Evolutionary conservation across 2,888 invertebrate genomes (phyloP).

Genomic region (Brassicogethes aeneus): DNA sequence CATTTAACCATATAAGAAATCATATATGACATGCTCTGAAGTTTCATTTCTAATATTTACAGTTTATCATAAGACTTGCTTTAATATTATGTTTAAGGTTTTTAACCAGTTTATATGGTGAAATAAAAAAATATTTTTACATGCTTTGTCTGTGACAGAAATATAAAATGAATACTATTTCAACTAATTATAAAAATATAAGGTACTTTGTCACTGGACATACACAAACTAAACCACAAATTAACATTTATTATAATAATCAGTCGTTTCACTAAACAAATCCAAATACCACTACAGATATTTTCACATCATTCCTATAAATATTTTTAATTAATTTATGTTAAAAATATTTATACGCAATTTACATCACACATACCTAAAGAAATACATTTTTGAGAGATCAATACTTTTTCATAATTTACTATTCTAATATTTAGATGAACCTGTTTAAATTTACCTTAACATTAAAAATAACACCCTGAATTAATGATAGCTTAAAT

Average conservation of each 20-base stretch:
- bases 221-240: constrained; percentile 13
- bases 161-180: too few relatives aligned
- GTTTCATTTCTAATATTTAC: constrained; percentile 12
- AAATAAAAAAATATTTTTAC: too few relatives aligned
- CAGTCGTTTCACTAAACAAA: constrained; percentile 16
- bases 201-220: constrained; percentile 25
- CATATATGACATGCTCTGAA: constrained; percentile 11
- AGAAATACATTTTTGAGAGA: constrained; percentile 17
- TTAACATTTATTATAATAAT: constrained; percentile 16
- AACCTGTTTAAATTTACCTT: constrained; percentile 1
- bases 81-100: constrained; percentile 9
- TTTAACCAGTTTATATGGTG: too few relatives aligned
- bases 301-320: too few relatives aligned
- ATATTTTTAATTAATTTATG: too few relatives aligned
- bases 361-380: constrained; percentile 1
- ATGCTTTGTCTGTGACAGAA: too few relatives aligned
- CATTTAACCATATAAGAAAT: not conserved
- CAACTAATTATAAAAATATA: too few relatives aligned
- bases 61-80: constrained; percentile 20
- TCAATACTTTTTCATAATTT: constrained; percentile 14
- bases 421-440: constrained; percentile 1
- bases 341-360: not conserved
- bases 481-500: constrained; percentile 4
- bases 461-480: constrained; percentile 5
- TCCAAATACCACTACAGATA: constrained; percentile 13